Conservation (phyloP, 2,797 vertebrate genomes). For the Coreius guichenoti region DNA sequence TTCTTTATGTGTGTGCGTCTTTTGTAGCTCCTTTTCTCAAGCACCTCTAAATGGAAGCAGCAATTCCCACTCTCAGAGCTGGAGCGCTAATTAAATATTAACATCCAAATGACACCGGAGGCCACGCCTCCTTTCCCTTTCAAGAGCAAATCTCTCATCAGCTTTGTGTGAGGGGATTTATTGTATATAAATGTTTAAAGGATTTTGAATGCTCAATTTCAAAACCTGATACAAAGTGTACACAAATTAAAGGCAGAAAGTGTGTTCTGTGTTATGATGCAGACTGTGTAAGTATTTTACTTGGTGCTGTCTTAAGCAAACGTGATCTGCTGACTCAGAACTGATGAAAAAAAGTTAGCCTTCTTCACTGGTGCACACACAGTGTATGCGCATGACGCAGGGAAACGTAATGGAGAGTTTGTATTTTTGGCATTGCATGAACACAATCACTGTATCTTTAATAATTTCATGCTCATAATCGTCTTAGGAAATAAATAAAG, state of each 20-base stretch:
- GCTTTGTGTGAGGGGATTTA: conserved; percentile 60
- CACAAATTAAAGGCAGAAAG: neutral
- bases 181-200: neutral
- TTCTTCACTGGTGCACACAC: neutral
- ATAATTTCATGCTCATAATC: neutral
- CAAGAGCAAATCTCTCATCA: conserved; percentile 54
- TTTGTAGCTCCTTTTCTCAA: neutral
- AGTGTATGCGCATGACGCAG: neutral
- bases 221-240: neutral
- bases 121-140: conserved; percentile 52
- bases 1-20: conserved; percentile 20
- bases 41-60: conserved; percentile 22
- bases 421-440: neutral
- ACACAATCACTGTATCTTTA: neutral
- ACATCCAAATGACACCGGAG: conserved; percentile 66
- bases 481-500: neutral
- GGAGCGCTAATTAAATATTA: conserved; percentile 76
- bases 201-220: neutral
- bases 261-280: neutral
- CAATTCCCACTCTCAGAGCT: conserved; percentile 56
- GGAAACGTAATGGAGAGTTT: neutral
- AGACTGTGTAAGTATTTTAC: no score
- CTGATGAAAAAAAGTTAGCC: neutral
- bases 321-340: conserved; percentile 6
- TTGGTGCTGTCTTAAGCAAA: neutral